Evolutionary conservation across 2,888 invertebrate genomes (phyloP).

Genomic region (Polyommatus iphigenia): DNA sequence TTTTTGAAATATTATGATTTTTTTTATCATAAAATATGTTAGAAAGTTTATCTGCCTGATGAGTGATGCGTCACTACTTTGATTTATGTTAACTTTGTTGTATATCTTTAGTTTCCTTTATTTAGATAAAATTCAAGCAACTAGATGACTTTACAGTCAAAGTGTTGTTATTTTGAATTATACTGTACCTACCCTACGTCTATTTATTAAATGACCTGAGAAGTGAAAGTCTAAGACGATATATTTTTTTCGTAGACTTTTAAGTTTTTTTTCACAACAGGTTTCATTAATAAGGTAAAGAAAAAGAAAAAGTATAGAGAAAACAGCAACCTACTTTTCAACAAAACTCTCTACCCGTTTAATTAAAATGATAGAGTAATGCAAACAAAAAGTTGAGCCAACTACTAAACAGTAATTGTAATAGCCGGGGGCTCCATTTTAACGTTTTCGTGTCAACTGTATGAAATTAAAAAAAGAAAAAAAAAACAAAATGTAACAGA

Average conservation of each 20-base stretch:
- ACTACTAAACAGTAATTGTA: conserved; percentile 15
- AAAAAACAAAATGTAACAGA: conserved; percentile 54
- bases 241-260: not conserved
- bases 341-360: not conserved
- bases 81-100: too few species aligned
- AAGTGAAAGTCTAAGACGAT: too few species aligned
- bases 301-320: not conserved
- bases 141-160: too few species aligned
- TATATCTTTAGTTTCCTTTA: too few species aligned
- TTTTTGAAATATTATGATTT: not conserved
- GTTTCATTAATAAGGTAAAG: not conserved
- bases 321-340: not conserved
- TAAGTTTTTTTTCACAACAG: not conserved
- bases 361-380: not conserved
- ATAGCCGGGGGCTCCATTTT: not conserved
- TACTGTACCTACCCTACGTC: too few species aligned
- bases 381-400: not conserved
- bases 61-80: too few species aligned
- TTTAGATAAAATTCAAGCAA: too few species aligned
- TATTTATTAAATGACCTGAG: too few species aligned
- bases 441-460: conserved; percentile 13
- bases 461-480: conserved; percentile 30
- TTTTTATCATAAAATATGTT: too few species aligned
- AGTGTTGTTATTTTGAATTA: too few species aligned
- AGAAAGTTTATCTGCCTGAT: too few species aligned